A percentile compares a stretch with the other conserved stretches of the same genome.
These are phyloP conservation scores for Drosophila cardini DNA, from an alignment of 1,140 invertebrate species.

Conservation along the genomic window DNA sequence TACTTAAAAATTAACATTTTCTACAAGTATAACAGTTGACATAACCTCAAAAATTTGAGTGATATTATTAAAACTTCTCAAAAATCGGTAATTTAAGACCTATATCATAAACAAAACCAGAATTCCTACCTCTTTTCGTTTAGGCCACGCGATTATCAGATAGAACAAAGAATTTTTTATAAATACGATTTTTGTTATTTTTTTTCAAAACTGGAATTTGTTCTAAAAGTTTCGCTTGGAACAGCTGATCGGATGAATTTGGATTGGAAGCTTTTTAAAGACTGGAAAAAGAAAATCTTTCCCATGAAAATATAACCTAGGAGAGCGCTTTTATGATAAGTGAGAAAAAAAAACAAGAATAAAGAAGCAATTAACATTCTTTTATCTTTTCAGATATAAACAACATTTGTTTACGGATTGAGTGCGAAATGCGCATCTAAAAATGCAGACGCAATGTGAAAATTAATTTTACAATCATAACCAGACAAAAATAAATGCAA, in stretches of 20 bases:
- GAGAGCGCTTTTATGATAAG: too few species aligned
- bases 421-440: not conserved
- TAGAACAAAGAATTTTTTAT: not conserved
- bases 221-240: not conserved
- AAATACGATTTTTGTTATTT: not conserved
- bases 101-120: not conserved
- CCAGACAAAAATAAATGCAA: not conserved
- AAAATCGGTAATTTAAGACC: not conserved
- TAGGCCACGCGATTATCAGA: too few species aligned
- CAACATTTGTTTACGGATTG: not conserved
- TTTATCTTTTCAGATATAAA: too few species aligned
- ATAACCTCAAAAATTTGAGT: slow-evolving; percentile 4
- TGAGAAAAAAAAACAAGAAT: too few species aligned
- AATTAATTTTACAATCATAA: slow-evolving; percentile 4
- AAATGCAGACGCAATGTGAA: not conserved
- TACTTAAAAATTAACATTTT: not conserved
- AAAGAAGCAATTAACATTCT: too few species aligned
- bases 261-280: too few species aligned
- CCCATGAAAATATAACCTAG: too few species aligned
- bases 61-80: not conserved
- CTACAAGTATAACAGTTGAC: not conserved
- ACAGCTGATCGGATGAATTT: not conserved
- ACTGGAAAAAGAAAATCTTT: too few species aligned
- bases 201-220: not conserved
- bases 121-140: too few species aligned